Percentiles rank a stretch among this genome's conserved stretches.
phyloP scores from a whole-genome alignment of 2,113 vertebrate genomes.

The Menura novaehollandiae region DNA sequence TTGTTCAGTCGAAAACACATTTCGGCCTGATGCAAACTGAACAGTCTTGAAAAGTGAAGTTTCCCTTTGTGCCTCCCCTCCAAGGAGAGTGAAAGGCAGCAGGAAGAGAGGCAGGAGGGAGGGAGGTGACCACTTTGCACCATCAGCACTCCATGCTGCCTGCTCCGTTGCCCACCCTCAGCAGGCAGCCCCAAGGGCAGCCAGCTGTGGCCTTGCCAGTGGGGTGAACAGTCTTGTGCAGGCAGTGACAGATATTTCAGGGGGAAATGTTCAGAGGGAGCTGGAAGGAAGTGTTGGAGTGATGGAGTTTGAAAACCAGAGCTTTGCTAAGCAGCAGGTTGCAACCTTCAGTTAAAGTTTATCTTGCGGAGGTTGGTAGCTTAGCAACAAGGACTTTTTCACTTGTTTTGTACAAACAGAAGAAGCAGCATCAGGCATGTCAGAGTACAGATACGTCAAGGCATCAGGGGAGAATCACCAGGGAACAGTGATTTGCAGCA shows the following conservation, averaged over 20 bases:
- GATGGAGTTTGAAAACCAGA: neutral
- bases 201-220: neutral
- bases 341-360: neutral
- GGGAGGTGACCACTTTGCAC: neutral
- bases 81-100: neutral
- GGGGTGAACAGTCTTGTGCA: neutral
- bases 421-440: neutral
- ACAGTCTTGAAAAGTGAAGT: conserved; percentile 2
- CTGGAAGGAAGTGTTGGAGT: neutral
- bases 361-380: neutral
- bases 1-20: conserved; percentile 36
- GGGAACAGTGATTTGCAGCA: neutral
- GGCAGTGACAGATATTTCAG: neutral
- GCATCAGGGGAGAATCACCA: neutral
- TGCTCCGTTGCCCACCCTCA: neutral
- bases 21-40: neutral
- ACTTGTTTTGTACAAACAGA: neutral
- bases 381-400: neutral
- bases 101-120: conserved; percentile 4
- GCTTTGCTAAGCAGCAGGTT: neutral
- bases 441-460: neutral
- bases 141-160: neutral
- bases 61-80: conserved; percentile 25
- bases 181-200: neutral
- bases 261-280: neutral